Base-by-base conservation (phyloP, 2,797 vertebrate species). In the Tangara arthus region DNA sequence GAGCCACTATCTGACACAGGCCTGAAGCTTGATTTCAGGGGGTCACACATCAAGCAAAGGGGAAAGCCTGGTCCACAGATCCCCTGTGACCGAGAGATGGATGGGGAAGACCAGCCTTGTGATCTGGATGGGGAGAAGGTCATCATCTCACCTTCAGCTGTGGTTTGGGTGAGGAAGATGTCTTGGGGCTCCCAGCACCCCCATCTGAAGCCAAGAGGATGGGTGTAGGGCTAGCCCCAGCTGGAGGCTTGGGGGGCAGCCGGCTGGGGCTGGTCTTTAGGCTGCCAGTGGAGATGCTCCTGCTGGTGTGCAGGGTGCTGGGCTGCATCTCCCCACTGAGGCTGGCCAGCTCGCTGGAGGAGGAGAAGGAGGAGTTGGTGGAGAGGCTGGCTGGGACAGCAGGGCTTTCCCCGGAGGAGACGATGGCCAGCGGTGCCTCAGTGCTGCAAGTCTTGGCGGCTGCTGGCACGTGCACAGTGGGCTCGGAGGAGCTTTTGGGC, bases 401-500 rank as follows among this genome's bases (percentile, higher is more conserved):
- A 12, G 98, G 98, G 87, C 97, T 98, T 83, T 98, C 97, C 2
- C 97, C 96, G 37, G 97, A 95, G 1, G 98, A 97, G 72, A 97
- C 2, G 1, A 96, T 95, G 82, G 94, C 60, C 56, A 97, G 89
- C 0, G 96, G 97, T 2, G 32, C 46, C 21, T 92, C 95, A 35
- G 96, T 37, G 9, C 96, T 91, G 23, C 97, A 96, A 59, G 97
- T 90, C 23, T 95, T 50, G 4, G 97, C 60, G 41, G 96, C 95
- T 1, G 96, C 87, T 0, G 98, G 98, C 0, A 96, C 97, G 15
- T 98, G 98, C 96, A 99, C 99, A 4, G 98, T 98, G 26, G 99
- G 99, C 96, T 99, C 99, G 0, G 99, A 99, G 61, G 98, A 93
- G 65, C 99, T 99, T 97, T 99, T 99, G 93, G 99, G 98, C 95